Percentiles rank a stretch among this genome's conserved stretches.
phyloP scores from a whole-genome alignment of 2,113 vertebrate genomes.

The Meles meles region DNA sequence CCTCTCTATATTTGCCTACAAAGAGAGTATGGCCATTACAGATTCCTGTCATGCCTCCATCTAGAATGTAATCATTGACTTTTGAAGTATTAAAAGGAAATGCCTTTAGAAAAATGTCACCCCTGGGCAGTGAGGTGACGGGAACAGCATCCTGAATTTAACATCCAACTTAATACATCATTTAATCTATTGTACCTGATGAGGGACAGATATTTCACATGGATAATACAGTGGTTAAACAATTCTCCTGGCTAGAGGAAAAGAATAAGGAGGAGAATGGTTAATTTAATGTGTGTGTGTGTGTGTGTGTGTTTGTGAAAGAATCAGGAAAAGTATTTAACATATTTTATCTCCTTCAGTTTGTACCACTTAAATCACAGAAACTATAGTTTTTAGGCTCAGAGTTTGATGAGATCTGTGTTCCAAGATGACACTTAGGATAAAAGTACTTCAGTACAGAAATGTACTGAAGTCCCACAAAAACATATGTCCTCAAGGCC shows the following conservation, averaged over 20 bases:
- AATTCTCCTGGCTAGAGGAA: neutral
- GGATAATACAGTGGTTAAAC: neutral
- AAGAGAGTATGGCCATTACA: neutral
- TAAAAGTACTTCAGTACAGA: neutral
- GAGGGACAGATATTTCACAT: neutral
- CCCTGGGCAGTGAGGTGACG: neutral
- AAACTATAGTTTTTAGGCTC: neutral
- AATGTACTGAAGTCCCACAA: neutral
- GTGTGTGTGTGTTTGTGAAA: neutral
- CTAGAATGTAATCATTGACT: constrained; percentile 57
- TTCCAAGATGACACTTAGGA: neutral
- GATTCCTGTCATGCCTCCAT: constrained; percentile 42
- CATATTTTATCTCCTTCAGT: neutral
- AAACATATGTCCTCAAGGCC: neutral
- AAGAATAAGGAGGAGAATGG: neutral
- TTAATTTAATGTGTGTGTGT: neutral
- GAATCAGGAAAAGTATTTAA: neutral
- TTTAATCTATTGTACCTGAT: neutral
- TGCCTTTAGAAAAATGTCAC: constrained; percentile 43
- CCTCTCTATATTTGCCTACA: constrained; percentile 10
- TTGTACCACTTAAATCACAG: neutral
- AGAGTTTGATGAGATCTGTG: neutral
- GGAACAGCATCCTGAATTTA: constrained; percentile 1
- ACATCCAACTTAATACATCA: neutral
- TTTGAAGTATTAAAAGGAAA: constrained; percentile 68